Conservation (phyloP, 2,797 vertebrate genomes). For the Threskiornis aethiopicus region DNA sequence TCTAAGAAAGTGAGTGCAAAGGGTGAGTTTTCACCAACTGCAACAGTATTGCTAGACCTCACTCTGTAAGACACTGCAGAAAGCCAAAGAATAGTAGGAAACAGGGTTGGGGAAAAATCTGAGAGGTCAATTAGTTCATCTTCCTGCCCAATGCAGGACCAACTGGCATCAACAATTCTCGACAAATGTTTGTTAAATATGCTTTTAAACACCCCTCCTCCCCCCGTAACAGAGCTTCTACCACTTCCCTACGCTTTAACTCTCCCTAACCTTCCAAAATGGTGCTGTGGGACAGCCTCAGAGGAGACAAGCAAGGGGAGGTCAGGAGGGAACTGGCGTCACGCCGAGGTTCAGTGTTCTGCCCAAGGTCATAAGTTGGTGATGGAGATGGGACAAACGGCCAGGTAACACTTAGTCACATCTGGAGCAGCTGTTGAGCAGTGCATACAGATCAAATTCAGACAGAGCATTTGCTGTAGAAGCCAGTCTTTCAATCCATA, state of each 20-base stretch:
- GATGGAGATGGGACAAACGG: neutral
- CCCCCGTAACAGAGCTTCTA: neutral
- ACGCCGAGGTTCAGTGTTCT: rapidly evolving
- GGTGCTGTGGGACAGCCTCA: neutral
- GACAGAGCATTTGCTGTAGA: neutral
- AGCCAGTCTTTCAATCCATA: neutral
- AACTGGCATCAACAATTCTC: slow-evolving; percentile 41
- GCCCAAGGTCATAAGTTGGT: neutral
- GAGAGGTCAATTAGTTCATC: slow-evolving; percentile 63
- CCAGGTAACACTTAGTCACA: neutral
- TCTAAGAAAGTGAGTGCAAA: neutral
- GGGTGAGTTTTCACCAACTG: neutral
- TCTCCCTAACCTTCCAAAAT: neutral
- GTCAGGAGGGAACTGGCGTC: neutral
- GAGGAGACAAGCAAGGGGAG: neutral
- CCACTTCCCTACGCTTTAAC: neutral
- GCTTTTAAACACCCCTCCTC: neutral
- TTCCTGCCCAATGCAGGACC: slow-evolving; percentile 34
- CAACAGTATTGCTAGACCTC: neutral
- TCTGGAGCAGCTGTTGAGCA: neutral
- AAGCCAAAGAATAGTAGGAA: slow-evolving; percentile 60
- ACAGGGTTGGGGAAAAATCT: slow-evolving; percentile 15
- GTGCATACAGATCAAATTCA: neutral
- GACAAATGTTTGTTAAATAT: neutral
- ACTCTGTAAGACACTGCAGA: neutral